Base-by-base conservation (phyloP, 2,888 invertebrate species). In the Spilarctia lutea region DNA sequence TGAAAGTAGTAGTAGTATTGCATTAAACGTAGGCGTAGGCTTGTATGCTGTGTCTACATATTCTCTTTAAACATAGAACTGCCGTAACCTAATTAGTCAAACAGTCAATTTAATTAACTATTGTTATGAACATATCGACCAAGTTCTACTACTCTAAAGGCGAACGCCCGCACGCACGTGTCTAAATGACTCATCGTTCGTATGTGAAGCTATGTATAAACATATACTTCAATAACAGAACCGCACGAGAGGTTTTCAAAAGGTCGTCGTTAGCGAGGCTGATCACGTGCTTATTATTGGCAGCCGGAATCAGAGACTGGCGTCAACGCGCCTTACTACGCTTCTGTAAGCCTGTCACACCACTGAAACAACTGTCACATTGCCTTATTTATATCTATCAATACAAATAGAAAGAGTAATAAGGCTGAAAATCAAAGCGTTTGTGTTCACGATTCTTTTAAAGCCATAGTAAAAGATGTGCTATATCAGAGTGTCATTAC, bases 221-320 rank as follows among this genome's bases (percentile, higher is more conserved):
- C 86, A 87, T 89, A 88, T 91, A 89, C 89, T 90, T 90, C 90
- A 91, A 89, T 91, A 91, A 90, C 86, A 85, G 82, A 84, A 84
- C 82, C 81, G 77, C 83, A 82, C 80, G 85, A 86, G 88, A 83
- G 85, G 85, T 79, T 87, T 87, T 84, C 82, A 84, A 87, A 86
- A 85, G 85, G 85, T 75, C 78, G 60, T 81, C 78, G 85, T 88
- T 89, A 83, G 65, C 69, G 80, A 94, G 87, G 89, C 92, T 78
- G 87, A 86, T 91, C 94, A 94, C 94, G 94, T 94, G 89, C 93
- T 91, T 91, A 92, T 93, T 94, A 94, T 94, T 93, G 94, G 93
- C 93, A 92, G 89, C 87, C 87, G 90, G 92, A 93, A 91, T 92
- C 92, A 92, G 91, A 89, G 88, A 88, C 89, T 86, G 87, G 84